A percentile compares a stretch with the other conserved stretches of the same genome.
phyloP scores from a whole-genome alignment of 2,888 invertebrate genomes.

The Smittia sp. region DNA sequence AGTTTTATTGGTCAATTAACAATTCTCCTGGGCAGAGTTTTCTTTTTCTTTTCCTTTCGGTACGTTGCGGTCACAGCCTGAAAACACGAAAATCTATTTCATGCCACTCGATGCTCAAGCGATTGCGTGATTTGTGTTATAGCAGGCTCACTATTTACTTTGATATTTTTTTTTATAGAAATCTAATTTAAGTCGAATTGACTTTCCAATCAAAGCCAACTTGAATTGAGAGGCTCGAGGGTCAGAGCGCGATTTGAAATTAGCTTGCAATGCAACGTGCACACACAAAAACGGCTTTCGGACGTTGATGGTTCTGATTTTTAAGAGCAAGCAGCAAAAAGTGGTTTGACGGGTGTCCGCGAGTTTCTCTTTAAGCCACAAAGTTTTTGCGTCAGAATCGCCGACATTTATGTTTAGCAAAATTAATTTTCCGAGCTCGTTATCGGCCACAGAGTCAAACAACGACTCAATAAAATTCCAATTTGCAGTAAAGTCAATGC shows the following conservation, averaged over 20 bases:
- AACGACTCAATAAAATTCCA: background rate
- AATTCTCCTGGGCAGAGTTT: background rate
- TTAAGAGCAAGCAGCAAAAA: background rate
- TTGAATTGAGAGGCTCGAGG: constrained; percentile 5
- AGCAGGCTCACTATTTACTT: background rate
- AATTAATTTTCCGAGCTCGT: background rate
- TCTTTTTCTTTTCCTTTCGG: background rate
- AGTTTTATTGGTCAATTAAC: background rate
- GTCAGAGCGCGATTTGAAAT: background rate
- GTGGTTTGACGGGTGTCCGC: background rate
- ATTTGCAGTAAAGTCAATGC: background rate
- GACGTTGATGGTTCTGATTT: background rate
- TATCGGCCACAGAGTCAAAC: background rate
- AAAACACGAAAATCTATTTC: background rate
- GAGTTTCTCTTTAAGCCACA: background rate
- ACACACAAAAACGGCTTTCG: too few relatives aligned
- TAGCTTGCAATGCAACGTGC: background rate
- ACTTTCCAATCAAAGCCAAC: background rate
- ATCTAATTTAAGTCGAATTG: background rate
- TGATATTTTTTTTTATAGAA: background rate
- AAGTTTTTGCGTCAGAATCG: background rate
- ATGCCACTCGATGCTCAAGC: background rate
- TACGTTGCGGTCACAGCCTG: constrained; percentile 3
- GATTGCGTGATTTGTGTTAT: background rate
- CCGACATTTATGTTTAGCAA: background rate